Evolutionary conservation across 2,113 vertebrate genomes (phyloP), one percentile per base, ranked within the genome.

Genomic region (Macaca nemestrina): DNA sequence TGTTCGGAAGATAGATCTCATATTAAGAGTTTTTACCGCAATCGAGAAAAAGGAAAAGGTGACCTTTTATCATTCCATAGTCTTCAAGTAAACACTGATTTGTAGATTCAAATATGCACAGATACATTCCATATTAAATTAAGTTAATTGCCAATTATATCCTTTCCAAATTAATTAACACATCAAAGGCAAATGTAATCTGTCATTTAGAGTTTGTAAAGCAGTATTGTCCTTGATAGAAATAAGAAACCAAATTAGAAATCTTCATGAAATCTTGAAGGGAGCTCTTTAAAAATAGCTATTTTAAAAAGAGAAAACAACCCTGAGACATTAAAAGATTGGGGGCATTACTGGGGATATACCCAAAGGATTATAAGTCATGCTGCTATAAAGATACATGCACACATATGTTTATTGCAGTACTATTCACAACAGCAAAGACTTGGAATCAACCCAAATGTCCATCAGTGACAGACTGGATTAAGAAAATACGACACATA

Each of bases 121-220:
- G 52, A 27, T 16, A 82, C 38, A 1, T n/a, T 68, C 43, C 55
- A 48, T n/a, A 68, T 52, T 92, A 78, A 85, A 78, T 10, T 10
- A 88, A 79, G 38, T 12, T 88, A 40, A 94, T 32, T 85, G 67
- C 18, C 18, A 59, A 10, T 73, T 87, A 40, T 88, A 73, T 93
- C 88, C 2, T 38, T n/a, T 78, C 23, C 96, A 93, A 95, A 78
- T 97, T 79, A 92, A 22, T 79, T 93, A 97, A 68, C 38, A 89
- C 23, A 17, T 70, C 43, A 73, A 92, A 95, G 43, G 27, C 45
- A 93, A 91, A 88, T 23, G 1, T 80, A 18, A 64, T 32, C 16
- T 87, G 8, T 45, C 82, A 85, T 88, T 81, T 52, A 72, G 5
- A 50, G 7, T 81, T n/a, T 93, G 5, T 64, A 80, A 91, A 92